Conservation (phyloP, 2,797 vertebrate genomes). For the Periophthalmus magnuspinnatus region DNA sequence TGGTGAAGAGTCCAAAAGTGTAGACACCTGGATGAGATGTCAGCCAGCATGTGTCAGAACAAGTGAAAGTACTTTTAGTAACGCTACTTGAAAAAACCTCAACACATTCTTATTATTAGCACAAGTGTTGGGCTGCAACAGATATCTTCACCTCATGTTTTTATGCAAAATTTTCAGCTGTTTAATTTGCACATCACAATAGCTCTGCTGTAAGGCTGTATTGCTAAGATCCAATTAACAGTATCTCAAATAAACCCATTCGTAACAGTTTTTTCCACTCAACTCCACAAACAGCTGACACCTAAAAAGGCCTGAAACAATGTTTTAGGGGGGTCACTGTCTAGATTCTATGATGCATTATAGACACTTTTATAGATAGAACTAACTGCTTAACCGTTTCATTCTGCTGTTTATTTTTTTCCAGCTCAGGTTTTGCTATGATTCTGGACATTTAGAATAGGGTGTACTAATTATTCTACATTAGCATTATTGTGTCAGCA, state of each 20-base stretch:
- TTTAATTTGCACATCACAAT: slow-evolving; percentile 46
- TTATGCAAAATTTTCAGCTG: slow-evolving; percentile 44
- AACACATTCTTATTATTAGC: slow-evolving; percentile 54
- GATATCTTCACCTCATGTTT: slow-evolving; percentile 32
- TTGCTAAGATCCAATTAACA: slow-evolving; percentile 46
- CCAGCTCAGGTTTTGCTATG: too few relatives aligned
- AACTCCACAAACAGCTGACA: neutral
- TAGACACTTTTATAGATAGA: too few relatives aligned
- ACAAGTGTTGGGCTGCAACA: slow-evolving; percentile 49
- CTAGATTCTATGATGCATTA: too few relatives aligned
- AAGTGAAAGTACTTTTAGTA: slow-evolving; percentile 4
- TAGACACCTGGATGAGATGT: slow-evolving; percentile 80
- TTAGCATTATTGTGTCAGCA: too few relatives aligned
- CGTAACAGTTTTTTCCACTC: slow-evolving; percentile 18
- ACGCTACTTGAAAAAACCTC: slow-evolving; percentile 40
- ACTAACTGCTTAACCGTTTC: too few relatives aligned
- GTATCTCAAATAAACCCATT: slow-evolving; percentile 11
- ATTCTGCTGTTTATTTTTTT: too few relatives aligned
- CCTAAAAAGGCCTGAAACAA: neutral
- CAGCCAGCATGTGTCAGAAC: neutral
- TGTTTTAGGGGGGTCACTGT: too few relatives aligned
- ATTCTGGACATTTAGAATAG: too few relatives aligned
- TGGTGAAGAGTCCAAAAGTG: slow-evolving; percentile 89
- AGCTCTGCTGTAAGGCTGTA: slow-evolving; percentile 18
- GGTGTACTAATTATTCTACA: too few relatives aligned